Evolutionary conservation across 1,140 invertebrate genomes (phyloP).

Genomic region (Pygmarrhopalites habei): DNA sequence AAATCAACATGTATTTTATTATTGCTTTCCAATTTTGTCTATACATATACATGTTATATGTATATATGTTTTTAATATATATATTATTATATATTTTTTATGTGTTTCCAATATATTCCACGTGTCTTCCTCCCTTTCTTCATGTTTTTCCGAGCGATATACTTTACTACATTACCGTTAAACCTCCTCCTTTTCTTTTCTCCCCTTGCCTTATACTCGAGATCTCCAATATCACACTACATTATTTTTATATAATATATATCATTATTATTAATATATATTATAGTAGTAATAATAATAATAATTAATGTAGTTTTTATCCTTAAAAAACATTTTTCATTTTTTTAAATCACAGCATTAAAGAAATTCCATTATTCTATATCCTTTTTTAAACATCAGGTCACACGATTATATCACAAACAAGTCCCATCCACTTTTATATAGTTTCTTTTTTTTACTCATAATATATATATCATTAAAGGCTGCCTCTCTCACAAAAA

Average conservation of each 20-base stretch:
- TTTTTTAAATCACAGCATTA: slow-evolving; percentile 17
- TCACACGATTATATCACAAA: slow-evolving; percentile 15
- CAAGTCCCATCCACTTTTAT: slow-evolving; percentile 8
- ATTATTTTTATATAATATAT: slow-evolving; percentile 18
- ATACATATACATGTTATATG: background rate
- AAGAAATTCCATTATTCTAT: slow-evolving; percentile 17
- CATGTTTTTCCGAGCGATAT: no score
- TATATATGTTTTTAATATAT: no score
- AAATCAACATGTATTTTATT: slow-evolving; percentile 11
- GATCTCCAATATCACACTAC: slow-evolving; percentile 17
- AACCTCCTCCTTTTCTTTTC: background rate
- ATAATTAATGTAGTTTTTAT: slow-evolving; percentile 11
- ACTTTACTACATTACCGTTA: no score
- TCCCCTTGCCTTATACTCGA: slow-evolving; percentile 8
- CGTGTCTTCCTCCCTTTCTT: no score
- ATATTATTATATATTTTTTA: no score
- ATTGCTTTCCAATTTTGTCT: slow-evolving; percentile 8
- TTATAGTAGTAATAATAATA: no score
- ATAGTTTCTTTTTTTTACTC: no score
- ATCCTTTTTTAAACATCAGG: slow-evolving; percentile 13
- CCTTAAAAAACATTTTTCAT: slow-evolving; percentile 16
- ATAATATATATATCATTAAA: no score
- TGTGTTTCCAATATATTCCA: no score
- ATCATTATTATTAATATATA: slow-evolving; percentile 2
- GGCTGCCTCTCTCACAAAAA: slow-evolving; percentile 9